Conservation (phyloP, 2,113 vertebrate genomes). For the Pomatostomus ruficeps region DNA sequence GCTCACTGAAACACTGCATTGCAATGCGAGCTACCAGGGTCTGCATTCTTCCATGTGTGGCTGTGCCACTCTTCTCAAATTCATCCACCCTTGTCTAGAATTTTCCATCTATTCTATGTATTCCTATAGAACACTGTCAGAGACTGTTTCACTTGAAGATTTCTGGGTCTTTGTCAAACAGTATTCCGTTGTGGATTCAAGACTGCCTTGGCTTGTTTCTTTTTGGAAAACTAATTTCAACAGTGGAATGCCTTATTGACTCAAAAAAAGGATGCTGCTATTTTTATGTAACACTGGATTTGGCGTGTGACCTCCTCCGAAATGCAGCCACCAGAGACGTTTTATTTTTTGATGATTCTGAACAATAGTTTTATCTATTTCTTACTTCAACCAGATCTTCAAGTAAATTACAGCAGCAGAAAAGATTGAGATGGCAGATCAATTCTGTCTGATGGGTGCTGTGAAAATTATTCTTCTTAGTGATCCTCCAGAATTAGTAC, state of each 20-base stretch:
- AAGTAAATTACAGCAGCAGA: not conserved
- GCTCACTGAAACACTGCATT: not conserved
- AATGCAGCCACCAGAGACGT: not conserved
- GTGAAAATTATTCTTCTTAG: not conserved
- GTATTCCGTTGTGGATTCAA: not conserved
- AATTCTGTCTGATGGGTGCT: not conserved
- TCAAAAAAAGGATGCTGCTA: not conserved
- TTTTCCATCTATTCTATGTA: not conserved
- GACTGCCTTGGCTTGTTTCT: not conserved
- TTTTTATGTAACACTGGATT: not conserved
- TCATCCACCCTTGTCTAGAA: not conserved
- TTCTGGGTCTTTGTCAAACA: not conserved
- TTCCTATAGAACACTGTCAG: not conserved
- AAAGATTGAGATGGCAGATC: not conserved
- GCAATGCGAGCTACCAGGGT: fast-evolving
- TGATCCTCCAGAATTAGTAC: not conserved
- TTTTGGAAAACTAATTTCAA: not conserved
- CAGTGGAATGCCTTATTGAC: not conserved
- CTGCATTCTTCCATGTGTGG: not conserved
- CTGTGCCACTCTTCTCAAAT: not conserved
- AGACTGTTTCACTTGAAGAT: not conserved
- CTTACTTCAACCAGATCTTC: not conserved
- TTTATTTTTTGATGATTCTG: not conserved
- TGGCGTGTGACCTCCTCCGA: not conserved
- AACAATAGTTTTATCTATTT: not conserved